These are phyloP conservation scores for Siderastrea radians DNA, from an alignment of 92 coral and sea anemone species.

Conservation along the genomic window DNA sequence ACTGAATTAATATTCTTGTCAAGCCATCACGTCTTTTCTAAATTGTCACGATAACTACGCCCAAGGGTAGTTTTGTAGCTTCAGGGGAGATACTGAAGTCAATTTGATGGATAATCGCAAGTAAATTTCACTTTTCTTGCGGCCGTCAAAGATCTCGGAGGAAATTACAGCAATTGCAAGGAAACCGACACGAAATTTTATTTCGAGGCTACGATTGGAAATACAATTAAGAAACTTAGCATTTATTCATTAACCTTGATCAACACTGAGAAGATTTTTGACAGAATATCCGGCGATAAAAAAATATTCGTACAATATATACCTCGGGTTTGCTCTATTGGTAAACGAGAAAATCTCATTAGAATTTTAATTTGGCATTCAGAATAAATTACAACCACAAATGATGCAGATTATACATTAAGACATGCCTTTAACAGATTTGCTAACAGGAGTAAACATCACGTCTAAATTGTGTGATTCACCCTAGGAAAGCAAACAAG, in stretches of 20 bases:
- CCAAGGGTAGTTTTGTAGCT: neutral
- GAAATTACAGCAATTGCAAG: neutral
- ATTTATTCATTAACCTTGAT: neutral
- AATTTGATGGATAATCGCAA: neutral
- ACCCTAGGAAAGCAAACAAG: neutral
- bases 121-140: neutral
- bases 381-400: neutral
- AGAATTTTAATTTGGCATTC: constrained; percentile 5
- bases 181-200: neutral
- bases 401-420: neutral
- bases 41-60: neutral
- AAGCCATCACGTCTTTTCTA: neutral
- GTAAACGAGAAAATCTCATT: neutral
- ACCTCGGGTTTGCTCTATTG: neutral
- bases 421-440: neutral
- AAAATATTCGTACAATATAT: neutral
- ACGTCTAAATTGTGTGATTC: neutral
- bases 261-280: constrained; percentile 2
- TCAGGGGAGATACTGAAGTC: neutral
- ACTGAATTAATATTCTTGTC: neutral
- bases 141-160: neutral
- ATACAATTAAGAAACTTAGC: neutral
- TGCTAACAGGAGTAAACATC: neutral
- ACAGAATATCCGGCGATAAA: neutral
- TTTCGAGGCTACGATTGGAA: no score